Base-by-base conservation (phyloP, 2,113 vertebrate genomes). In the Xiphophorus maculatus region DNA sequence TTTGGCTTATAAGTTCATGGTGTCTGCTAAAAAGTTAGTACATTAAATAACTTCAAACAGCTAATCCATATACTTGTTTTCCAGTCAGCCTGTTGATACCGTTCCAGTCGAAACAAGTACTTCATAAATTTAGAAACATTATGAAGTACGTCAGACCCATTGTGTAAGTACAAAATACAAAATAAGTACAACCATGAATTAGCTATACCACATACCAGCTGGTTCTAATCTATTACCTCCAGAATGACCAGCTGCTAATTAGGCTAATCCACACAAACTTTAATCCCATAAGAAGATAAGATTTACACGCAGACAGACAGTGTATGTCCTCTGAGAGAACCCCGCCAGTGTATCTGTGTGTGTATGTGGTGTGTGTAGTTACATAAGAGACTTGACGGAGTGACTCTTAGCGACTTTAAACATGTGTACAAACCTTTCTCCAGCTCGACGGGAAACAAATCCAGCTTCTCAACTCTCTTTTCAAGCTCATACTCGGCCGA, bases 401-500 rank as follows among this genome's bases (percentile, higher is more conserved):
- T 87, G 87, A 89, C 85, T 87, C 84, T 81, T 72, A 0, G 2
- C 69, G 68, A 71, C 42, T 68, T 5, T 27, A 19, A 73, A 63
- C 15, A 25, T 1, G 30, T 44, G 0, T 32, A 15, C 75, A 81
- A 87, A 98, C 97, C 97, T 95, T 99, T 98, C 86, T 98, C 96
- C 90, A 99, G 94, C 93, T 98, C 97, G 42, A 99, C 97, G 0
- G 97, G 97, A 89, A 99, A 98, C 27, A 98, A 95, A 78, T 98
- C 97, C 87, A 99, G 90, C 82, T 96, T 94, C 91, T 99, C 97
- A 29, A 99, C 97, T 44, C 97, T 89, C 90, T 99, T 99, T 92
- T 99, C 97, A 92, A 98, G 94, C 91, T 99, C 97, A 0, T 99
- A 99, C 87, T 99, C 97, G 0, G 97, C 97, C 0, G 97, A 99